Percentiles rank a stretch among this genome's conserved stretches.
Conservation (phyloP, 2,797 vertebrate species). For the Perodicticus potto region DNA sequence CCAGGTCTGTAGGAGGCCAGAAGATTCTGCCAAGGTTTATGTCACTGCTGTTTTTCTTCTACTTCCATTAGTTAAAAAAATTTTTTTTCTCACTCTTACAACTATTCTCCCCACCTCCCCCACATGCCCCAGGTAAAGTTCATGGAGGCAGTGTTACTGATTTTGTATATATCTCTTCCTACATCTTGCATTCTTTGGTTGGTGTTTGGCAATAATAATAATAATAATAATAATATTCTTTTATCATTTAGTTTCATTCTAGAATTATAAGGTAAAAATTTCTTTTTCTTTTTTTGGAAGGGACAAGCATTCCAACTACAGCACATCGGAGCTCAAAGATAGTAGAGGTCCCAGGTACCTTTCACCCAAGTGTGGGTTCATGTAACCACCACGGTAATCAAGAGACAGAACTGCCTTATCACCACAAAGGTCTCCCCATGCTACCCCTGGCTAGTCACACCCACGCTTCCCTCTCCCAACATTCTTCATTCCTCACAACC, state of each 20-base stretch:
- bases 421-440: neutral
- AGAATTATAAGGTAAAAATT: neutral
- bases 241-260: neutral
- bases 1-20: neutral
- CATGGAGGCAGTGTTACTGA: neutral
- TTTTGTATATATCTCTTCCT: neutral
- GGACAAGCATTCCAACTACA: neutral
- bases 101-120: neutral
- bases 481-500: neutral
- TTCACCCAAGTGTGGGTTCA: neutral
- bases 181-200: neutral
- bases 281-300: neutral
- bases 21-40: constrained; percentile 16
- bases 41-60: constrained; percentile 41
- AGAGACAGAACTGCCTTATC: neutral
- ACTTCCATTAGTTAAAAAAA: constrained; percentile 25
- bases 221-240: neutral
- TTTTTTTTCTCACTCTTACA: neutral
- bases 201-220: neutral
- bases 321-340: neutral
- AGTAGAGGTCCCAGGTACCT: no score
- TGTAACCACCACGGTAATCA: neutral
- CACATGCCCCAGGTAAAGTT: neutral
- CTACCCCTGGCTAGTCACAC: neutral
- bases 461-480: neutral